A percentile compares a stretch with the other conserved stretches of the same genome.
Evolutionary conservation across 2,113 vertebrate genomes (phyloP).

Genomic region (Dicaeum eximium): DNA sequence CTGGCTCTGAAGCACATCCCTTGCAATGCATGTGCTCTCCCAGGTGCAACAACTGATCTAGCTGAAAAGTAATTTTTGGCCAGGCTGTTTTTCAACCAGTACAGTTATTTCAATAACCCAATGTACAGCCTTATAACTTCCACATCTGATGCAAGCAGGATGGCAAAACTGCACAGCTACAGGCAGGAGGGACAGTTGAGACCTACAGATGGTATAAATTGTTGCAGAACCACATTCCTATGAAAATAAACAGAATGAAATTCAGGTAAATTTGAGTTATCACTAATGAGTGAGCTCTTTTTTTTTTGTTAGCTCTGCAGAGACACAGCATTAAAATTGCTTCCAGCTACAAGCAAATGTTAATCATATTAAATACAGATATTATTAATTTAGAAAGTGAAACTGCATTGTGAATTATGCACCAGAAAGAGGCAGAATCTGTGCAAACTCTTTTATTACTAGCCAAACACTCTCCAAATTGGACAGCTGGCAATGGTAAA

Average conservation of each 20-base stretch:
- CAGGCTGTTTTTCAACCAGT: not conserved
- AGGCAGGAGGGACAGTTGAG: not conserved
- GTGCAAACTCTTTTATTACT: not conserved
- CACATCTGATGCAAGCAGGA: not conserved
- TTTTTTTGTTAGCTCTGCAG: not conserved
- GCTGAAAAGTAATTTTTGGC: not conserved
- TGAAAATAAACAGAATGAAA: not conserved
- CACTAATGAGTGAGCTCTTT: not conserved
- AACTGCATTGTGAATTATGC: not conserved
- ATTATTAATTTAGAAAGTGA: not conserved
- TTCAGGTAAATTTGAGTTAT: not conserved
- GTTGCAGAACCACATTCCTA: not conserved
- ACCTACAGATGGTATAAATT: not conserved
- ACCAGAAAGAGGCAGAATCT: not conserved
- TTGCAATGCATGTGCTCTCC: rapidly evolving
- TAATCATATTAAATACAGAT: not conserved
- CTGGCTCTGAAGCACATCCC: not conserved
- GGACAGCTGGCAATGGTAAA: not conserved
- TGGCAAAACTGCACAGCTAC: not conserved
- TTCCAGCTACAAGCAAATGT: not conserved
- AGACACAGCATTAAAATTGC: not conserved
- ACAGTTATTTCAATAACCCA: not conserved
- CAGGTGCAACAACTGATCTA: not conserved
- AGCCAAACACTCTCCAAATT: not conserved
- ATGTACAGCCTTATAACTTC: not conserved